Percentiles rank a stretch among this genome's conserved stretches.
phyloP scores from a whole-genome alignment of 2,888 invertebrate genomes.

The Chymomyza amoena region DNA sequence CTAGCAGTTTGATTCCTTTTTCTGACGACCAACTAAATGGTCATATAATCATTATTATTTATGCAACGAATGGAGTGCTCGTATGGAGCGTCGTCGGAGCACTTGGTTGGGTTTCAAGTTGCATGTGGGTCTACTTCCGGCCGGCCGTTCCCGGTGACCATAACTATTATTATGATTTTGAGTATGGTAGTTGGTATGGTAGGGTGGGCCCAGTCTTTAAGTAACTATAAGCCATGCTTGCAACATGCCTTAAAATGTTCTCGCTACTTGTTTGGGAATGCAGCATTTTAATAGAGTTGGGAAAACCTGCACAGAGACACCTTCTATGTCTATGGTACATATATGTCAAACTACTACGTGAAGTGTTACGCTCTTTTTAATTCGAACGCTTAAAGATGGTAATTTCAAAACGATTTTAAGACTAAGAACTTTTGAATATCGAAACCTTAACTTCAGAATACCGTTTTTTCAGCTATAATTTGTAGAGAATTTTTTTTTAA shows the following conservation, averaged over 20 bases:
- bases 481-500: no score
- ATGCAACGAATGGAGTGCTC: constrained; percentile 45
- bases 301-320: not conserved
- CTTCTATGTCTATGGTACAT: no score
- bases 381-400: no score
- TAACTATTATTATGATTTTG: not conserved
- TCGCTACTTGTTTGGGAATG: not conserved
- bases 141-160: not conserved
- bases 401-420: no score
- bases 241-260: not conserved
- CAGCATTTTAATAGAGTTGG: not conserved
- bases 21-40: not conserved
- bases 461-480: no score
- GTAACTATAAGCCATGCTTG: not conserved
- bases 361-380: no score
- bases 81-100: not conserved
- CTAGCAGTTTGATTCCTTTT: not conserved
- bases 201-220: no score
- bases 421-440: no score
- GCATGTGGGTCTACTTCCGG: not conserved
- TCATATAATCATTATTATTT: constrained; percentile 52
- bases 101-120: not conserved
- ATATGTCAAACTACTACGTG: no score
- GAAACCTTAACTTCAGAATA: no score
- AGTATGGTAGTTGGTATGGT: not conserved